phyloP scores from a whole-genome alignment of 2,797 vertebrate genomes.

The Eremophila alpestris region DNA sequence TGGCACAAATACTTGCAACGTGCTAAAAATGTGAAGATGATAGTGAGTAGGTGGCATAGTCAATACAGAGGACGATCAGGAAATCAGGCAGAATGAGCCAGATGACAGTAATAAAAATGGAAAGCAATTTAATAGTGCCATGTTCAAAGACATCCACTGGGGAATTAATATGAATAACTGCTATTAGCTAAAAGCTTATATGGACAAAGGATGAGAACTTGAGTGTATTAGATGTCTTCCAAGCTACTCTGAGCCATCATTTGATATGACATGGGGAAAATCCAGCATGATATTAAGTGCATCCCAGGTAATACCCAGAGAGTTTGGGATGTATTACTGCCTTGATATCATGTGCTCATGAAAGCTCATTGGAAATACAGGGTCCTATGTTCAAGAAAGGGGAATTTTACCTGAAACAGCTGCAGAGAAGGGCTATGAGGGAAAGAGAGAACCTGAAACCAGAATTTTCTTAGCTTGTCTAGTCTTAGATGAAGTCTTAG shows the following conservation, averaged over 20 bases:
- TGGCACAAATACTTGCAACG: not conserved
- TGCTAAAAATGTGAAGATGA: not conserved
- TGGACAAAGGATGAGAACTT: not conserved
- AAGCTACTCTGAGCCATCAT: not conserved
- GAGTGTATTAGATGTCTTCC: not conserved
- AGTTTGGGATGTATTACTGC: not conserved
- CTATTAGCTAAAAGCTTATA: constrained; percentile 19
- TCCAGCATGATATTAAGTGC: not conserved
- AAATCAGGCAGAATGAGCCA: not conserved
- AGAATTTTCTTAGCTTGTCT: not conserved
- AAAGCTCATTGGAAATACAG: not conserved
- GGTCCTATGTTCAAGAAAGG: not conserved
- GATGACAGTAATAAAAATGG: constrained; percentile 29
- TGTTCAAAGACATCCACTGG: not conserved
- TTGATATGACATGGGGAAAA: not conserved
- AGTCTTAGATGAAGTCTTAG: not conserved
- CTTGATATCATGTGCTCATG: not conserved
- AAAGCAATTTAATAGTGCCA: constrained; percentile 5
- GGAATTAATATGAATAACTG: not conserved
- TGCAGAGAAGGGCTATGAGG: not conserved
- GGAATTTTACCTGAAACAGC: not conserved
- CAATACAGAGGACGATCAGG: not conserved
- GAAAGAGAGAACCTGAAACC: not conserved
- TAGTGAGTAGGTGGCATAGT: constrained; percentile 30
- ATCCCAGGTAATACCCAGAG: not conserved